Percentiles rank a stretch among this genome's conserved stretches.
These are phyloP conservation scores for Tupaia tana DNA, from an alignment of 2,113 vertebrate genomes.

Conservation along the genomic window DNA sequence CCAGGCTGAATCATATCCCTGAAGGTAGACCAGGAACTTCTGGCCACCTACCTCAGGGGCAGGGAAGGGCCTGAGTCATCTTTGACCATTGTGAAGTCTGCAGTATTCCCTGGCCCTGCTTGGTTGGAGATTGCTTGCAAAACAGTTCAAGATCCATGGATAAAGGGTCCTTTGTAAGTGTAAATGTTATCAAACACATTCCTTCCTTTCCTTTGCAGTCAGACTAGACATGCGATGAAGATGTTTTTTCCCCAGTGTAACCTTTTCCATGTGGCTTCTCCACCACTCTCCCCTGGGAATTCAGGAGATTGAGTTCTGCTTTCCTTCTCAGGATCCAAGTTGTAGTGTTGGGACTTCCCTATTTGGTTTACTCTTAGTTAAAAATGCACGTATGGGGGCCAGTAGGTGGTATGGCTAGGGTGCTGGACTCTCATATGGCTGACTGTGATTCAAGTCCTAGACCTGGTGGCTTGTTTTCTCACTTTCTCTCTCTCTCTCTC, in stretches of 20 bases:
- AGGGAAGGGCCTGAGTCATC: no score
- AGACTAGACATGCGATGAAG: neutral
- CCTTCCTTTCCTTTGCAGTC: constrained; percentile 73
- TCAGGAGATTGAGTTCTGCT: constrained; percentile 62
- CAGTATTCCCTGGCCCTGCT: neutral
- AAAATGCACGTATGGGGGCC: neutral
- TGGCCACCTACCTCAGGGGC: neutral
- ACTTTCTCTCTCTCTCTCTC: no score
- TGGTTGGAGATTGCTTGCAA: neutral
- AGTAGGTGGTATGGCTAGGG: no score
- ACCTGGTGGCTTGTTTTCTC: no score
- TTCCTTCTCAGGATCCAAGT: constrained; percentile 55
- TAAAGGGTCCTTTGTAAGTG: constrained; percentile 24
- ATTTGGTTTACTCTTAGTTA: constrained; percentile 77
- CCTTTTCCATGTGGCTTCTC: constrained; percentile 77
- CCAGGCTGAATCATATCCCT: neutral
- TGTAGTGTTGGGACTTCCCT: constrained; percentile 65
- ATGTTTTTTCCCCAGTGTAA: constrained; percentile 67
- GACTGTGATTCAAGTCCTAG: no score
- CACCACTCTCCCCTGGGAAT: constrained; percentile 57
- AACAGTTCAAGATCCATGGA: neutral
- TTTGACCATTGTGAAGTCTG: no score
- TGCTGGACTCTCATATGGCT: no score
- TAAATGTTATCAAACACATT: constrained; percentile 57
- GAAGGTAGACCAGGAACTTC: neutral